Conservation (phyloP, 2,113 vertebrate genomes). For the Zosterops borbonicus region DNA sequence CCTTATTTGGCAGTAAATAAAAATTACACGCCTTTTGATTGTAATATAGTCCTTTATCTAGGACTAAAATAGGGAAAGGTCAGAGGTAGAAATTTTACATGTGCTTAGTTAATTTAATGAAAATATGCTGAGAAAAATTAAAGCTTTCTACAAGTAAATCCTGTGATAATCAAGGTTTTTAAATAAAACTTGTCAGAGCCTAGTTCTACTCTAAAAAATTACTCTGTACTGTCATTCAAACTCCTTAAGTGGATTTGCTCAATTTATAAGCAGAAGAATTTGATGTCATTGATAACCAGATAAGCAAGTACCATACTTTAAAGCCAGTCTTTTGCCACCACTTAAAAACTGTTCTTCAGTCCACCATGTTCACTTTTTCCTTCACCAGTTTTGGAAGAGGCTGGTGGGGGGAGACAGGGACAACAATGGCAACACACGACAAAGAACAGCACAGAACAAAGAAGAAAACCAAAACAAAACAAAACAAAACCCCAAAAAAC, state of each 20-base stretch:
- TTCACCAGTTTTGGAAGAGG: fast-evolving
- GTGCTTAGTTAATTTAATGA: constrained; percentile 15
- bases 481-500: too few relatives aligned
- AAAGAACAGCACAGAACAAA: background rate
- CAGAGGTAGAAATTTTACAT: background rate
- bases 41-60: constrained; percentile 30
- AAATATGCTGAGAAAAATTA: background rate
- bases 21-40: constrained; percentile 7
- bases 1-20: constrained; percentile 1
- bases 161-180: background rate
- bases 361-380: background rate
- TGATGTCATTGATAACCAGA: background rate
- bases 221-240: background rate
- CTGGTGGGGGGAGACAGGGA: fast-evolving
- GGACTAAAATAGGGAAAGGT: constrained; percentile 8
- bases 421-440: fast-evolving
- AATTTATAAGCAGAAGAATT: background rate
- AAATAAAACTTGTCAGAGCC: background rate
- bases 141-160: background rate
- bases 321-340: background rate
- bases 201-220: background rate
- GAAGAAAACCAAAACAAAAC: too few relatives aligned
- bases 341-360: background rate
- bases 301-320: background rate
- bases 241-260: background rate